A percentile compares a stretch with the other conserved stretches of the same genome.
phyloP scores from a whole-genome alignment of 2,797 vertebrate genomes.

The Zenarchopterus dispar region DNA sequence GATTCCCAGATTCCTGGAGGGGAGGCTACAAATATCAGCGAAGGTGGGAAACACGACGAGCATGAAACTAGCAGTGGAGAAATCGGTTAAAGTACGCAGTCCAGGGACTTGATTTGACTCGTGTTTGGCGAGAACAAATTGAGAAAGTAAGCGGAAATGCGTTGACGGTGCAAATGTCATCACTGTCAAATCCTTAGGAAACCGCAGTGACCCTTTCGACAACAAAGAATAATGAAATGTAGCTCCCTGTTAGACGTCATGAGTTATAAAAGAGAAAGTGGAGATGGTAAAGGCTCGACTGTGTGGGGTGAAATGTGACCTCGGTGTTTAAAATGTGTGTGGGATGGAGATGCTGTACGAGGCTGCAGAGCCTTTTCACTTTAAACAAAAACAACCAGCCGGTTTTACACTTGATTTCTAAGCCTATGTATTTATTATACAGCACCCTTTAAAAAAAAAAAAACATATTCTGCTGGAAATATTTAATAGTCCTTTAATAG shows the following conservation, averaged over 20 bases:
- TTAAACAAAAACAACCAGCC: constrained; percentile 18
- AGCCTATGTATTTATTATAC: neutral
- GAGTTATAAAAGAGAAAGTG: constrained; percentile 43
- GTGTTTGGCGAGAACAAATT: neutral
- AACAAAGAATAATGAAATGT: constrained; percentile 12
- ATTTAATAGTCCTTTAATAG: neutral
- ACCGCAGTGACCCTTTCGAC: neutral
- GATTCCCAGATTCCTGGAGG: constrained; percentile 1
- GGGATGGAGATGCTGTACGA: constrained; percentile 23
- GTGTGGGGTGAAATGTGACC: constrained; percentile 42
- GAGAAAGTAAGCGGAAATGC: neutral
- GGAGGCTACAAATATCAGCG: too few relatives aligned
- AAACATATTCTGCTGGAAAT: neutral
- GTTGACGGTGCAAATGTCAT: neutral
- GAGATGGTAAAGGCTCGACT: constrained; percentile 24
- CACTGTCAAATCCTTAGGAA: neutral
- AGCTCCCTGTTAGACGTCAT: neutral
- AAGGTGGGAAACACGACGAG: too few relatives aligned
- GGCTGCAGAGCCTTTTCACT: constrained; percentile 5
- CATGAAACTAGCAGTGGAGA: too few relatives aligned
- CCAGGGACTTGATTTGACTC: neutral
- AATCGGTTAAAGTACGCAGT: too few relatives aligned
- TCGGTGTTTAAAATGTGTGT: constrained; percentile 29
- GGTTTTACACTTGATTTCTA: neutral
- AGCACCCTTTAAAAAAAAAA: neutral